Percentiles rank a stretch among this genome's conserved stretches.
Evolutionary conservation across 2,797 vertebrate genomes (phyloP).

Genomic region (Myotis myotis): DNA sequence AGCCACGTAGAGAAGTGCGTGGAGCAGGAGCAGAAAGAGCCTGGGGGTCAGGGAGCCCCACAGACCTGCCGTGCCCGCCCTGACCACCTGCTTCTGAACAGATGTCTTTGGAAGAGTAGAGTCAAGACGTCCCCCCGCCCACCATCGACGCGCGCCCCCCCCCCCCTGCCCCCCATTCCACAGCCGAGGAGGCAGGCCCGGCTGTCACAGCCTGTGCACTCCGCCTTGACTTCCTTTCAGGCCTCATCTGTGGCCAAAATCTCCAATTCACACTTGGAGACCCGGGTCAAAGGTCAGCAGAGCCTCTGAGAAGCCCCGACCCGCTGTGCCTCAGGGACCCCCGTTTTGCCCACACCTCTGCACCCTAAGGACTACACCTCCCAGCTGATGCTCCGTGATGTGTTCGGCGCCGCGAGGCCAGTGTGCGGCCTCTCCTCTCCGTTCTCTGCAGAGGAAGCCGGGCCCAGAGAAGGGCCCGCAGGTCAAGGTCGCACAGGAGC

Average conservation of each 20-base stretch:
- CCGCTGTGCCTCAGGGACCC: background rate
- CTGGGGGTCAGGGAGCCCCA: too few relatives aligned
- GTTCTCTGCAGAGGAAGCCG: background rate
- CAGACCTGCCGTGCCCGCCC: background rate
- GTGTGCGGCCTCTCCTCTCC: background rate
- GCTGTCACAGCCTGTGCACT: rapidly evolving
- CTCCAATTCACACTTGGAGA: background rate
- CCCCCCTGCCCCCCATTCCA: rapidly evolving
- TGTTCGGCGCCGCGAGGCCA: rapidly evolving
- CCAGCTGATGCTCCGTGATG: background rate
- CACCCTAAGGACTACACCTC: background rate
- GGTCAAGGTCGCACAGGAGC: rapidly evolving
- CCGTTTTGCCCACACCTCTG: background rate
- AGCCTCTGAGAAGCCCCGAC: background rate
- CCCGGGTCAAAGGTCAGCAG: background rate
- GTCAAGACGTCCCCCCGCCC: background rate
- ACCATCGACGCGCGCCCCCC: rapidly evolving
- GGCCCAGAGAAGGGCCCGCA: background rate
- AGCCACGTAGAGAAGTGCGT: rapidly evolving
- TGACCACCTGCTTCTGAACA: background rate
- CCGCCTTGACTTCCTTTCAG: background rate
- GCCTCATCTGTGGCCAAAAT: background rate
- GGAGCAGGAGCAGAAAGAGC: background rate
- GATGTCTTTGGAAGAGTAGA: background rate
- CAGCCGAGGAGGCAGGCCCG: background rate